phyloP scores from a whole-genome alignment of 2,888 invertebrate species.

The Liodrosophila aerea region DNA sequence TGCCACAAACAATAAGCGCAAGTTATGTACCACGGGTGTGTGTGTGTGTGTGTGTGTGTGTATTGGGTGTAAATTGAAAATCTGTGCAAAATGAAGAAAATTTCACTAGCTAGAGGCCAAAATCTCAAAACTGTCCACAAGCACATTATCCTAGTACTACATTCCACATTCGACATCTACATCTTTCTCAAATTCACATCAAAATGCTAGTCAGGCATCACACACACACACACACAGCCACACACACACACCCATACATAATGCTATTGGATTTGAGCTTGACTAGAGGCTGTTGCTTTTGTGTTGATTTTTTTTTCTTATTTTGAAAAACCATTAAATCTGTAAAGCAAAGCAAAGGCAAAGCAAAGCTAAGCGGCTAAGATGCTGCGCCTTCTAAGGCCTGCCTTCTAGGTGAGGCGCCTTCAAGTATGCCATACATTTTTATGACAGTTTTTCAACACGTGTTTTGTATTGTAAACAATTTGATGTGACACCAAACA shows the following conservation, averaged over 20 bases:
- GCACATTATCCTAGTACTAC: conserved; percentile 9
- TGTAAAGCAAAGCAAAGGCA: conserved; percentile 16
- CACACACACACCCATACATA: conserved; percentile 5
- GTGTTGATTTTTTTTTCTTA: conserved; percentile 30
- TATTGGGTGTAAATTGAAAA: conserved; percentile 28
- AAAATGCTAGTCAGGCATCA: conserved; percentile 63
- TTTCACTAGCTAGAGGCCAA: conserved; percentile 24
- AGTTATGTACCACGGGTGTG: too few species aligned
- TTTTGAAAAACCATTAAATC: conserved; percentile 63
- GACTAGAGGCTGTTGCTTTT: conserved; percentile 6
- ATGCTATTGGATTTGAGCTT: conserved; percentile 9
- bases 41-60: conserved; percentile 8
- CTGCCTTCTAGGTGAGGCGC: conserved; percentile 44
- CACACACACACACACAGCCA: too few species aligned
- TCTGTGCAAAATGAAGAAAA: conserved; percentile 46
- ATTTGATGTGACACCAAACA: conserved; percentile 51
- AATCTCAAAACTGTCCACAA: conserved; percentile 31
- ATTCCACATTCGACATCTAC: conserved; percentile 29
- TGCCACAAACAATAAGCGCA: conserved; percentile 68
- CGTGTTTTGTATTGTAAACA: conserved; percentile 72
- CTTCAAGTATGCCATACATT: conserved; percentile 33
- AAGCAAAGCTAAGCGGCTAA: conserved; percentile 5
- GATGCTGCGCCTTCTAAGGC: conserved; percentile 16
- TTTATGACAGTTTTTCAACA: conserved; percentile 59
- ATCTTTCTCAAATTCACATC: conserved; percentile 29